phyloP scores from a whole-genome alignment of 1,140 invertebrate species.

The Diorhabda sublineata region DNA sequence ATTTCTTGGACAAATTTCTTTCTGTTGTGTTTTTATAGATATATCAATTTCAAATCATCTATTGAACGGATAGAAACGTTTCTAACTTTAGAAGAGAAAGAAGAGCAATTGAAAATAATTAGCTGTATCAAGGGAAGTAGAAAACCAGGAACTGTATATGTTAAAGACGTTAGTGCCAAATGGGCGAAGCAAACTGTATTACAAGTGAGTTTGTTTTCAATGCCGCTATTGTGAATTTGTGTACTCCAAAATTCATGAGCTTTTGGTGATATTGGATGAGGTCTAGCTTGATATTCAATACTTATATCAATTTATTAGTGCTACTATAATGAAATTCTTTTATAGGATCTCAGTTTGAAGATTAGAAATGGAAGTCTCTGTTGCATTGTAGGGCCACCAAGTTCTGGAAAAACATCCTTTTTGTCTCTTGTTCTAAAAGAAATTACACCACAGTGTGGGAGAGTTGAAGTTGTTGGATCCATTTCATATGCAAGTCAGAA shows the following conservation, averaged over 20 bases:
- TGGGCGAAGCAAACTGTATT: not conserved
- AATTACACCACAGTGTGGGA: conserved; percentile 58
- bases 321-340: not conserved
- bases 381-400: conserved; percentile 6
- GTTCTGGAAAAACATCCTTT: conserved; percentile 13
- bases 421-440: conserved; percentile 58
- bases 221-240: not conserved
- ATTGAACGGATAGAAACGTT: conserved; percentile 60
- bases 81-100: conserved; percentile 40
- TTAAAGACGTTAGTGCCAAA: conserved; percentile 4
- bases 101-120: not conserved
- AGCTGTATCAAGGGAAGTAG: not conserved
- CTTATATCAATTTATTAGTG: not conserved
- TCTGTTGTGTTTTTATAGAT: not conserved
- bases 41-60: conserved; percentile 57
- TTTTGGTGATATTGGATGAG: too few relatives aligned
- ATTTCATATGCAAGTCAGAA: conserved; percentile 73
- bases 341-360: conserved; percentile 6
- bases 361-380: conserved; percentile 4
- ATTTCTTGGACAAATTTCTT: too few relatives aligned
- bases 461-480: conserved; percentile 56
- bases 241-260: too few relatives aligned
- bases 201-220: conserved; percentile 3
- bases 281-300: too few relatives aligned
- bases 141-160: conserved; percentile 3